A percentile compares a stretch with the other conserved stretches of the same genome.
Conservation (phyloP, 2,888 invertebrate genomes). For the Ectobius pallidus region DNA sequence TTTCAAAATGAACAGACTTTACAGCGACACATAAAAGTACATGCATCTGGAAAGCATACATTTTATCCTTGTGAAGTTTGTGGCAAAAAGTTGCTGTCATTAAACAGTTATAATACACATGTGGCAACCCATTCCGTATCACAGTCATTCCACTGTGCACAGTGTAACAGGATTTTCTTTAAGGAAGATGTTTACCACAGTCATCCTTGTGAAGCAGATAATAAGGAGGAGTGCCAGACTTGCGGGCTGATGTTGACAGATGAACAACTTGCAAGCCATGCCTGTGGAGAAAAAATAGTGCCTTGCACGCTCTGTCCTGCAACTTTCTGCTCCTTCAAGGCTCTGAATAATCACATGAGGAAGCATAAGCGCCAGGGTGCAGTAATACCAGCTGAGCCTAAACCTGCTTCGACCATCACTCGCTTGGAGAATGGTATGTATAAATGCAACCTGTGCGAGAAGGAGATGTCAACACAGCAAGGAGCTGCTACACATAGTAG, state of each 20-base stretch:
- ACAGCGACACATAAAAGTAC: constrained; percentile 9
- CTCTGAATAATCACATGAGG: constrained; percentile 8
- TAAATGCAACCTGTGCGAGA: not conserved
- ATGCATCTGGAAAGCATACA: constrained; percentile 2
- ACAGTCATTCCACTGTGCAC: not conserved
- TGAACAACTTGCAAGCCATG: not conserved
- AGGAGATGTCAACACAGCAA: not conserved
- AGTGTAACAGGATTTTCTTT: not conserved
- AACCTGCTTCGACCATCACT: not conserved
- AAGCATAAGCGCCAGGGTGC: not conserved
- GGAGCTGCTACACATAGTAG: not conserved
- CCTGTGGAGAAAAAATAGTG: not conserved
- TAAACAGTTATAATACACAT: not conserved
- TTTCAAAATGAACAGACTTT: not conserved
- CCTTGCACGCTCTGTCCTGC: not conserved
- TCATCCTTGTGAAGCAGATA: not conserved
- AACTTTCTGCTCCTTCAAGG: not conserved
- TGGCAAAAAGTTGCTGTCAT: not conserved
- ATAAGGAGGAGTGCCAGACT: not conserved
- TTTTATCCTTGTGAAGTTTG: constrained; percentile 7
- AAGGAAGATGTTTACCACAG: not conserved
- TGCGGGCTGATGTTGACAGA: not conserved
- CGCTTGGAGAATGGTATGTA: constrained; percentile 1
- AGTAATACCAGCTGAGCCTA: not conserved
- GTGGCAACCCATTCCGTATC: not conserved